Evolutionary conservation across 35 echinoderm and acorn worm genomes (phyloP).

Genomic region (Apostichopus parvimensis): DNA sequence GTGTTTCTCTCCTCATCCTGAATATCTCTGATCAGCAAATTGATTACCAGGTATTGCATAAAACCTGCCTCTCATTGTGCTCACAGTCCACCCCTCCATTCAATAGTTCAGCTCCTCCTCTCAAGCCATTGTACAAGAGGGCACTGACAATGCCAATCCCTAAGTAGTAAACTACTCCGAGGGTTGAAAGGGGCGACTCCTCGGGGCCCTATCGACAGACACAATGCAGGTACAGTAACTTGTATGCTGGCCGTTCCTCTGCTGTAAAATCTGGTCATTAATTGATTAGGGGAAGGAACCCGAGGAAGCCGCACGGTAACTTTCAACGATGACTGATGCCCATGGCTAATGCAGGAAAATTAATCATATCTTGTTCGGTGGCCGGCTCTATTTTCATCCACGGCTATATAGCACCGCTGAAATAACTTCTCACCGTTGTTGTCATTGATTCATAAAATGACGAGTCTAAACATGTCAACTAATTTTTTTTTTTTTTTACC

Average conservation of each 20-base stretch:
- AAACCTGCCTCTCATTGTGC: not conserved
- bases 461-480: not conserved
- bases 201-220: not conserved
- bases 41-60: too few species aligned
- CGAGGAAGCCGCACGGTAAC: slow-evolving; percentile 33
- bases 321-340: slow-evolving; percentile 42
- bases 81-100: not conserved
- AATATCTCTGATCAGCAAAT: too few species aligned
- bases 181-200: not conserved
- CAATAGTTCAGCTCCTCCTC: not conserved
- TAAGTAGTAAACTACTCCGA: not conserved
- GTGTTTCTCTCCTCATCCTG: too few species aligned
- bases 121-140: too few species aligned
- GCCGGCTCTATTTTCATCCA: not conserved
- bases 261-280: slow-evolving; percentile 6
- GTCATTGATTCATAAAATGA: not conserved
- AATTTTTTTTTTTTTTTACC: not conserved
- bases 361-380: slow-evolving; percentile 37
- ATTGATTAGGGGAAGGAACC: slow-evolving; percentile 48
- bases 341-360: slow-evolving; percentile 42
- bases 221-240: not conserved
- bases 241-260: not conserved
- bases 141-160: not conserved
- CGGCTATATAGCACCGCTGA: not conserved
- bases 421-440: not conserved